A percentile compares a stretch with the other conserved stretches of the same genome.
Evolutionary conservation across 2,797 vertebrate species (phyloP).

Genomic region (Phataginus tetradactyla): DNA sequence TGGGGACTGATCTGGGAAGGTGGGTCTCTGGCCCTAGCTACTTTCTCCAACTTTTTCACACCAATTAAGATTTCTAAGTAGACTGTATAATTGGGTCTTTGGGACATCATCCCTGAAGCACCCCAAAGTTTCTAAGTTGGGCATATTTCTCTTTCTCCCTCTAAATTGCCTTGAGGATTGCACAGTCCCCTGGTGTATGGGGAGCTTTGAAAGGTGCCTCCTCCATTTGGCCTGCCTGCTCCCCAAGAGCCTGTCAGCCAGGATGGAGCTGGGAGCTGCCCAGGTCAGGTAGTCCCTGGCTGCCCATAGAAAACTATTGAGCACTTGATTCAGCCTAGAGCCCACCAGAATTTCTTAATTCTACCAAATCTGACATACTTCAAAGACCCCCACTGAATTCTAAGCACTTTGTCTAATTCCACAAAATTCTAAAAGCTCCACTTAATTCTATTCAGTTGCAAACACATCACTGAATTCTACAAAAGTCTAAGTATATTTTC

Average conservation of each 20-base stretch:
- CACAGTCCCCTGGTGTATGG: neutral
- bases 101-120: slow-evolving; percentile 74
- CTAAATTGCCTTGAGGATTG: slow-evolving; percentile 18
- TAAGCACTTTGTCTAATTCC: neutral
- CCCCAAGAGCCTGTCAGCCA: neutral
- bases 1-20: neutral
- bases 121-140: slow-evolving; percentile 52
- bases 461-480: neutral
- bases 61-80: slow-evolving; percentile 66
- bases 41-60: slow-evolving; percentile 40
- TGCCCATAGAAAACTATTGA: neutral
- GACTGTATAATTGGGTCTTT: slow-evolving; percentile 73
- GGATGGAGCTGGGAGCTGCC: neutral
- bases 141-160: neutral
- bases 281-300: neutral
- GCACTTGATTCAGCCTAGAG: neutral
- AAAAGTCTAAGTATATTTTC: neutral
- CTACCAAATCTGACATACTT: neutral
- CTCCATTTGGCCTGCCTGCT: neutral
- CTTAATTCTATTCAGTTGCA: neutral
- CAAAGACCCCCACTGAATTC: neutral
- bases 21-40: neutral
- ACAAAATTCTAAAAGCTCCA: neutral
- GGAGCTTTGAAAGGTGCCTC: slow-evolving; percentile 10
- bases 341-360: neutral